A percentile compares a stretch with the other conserved stretches of the same genome.
These are phyloP conservation scores for Venustaconcha ellipsiformis DNA, from an alignment of 1,140 invertebrate genomes.

Conservation along the genomic window DNA sequence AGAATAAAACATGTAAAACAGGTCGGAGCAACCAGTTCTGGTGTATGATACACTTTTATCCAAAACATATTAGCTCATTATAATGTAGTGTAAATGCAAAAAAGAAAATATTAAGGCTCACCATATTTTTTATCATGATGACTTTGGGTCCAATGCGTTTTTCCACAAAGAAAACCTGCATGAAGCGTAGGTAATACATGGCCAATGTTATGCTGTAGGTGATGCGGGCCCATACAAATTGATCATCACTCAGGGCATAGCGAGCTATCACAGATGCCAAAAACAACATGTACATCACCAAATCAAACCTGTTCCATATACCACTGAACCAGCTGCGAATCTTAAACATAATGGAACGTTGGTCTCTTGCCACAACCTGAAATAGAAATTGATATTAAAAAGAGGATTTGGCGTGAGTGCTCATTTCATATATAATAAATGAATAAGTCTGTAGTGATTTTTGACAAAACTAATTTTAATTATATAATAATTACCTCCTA, in stretches of 20 bases:
- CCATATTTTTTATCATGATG: constrained; percentile 68
- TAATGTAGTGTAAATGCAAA: too few relatives aligned
- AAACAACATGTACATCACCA: constrained; percentile 57
- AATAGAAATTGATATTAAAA: constrained; percentile 10
- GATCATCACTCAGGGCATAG: constrained; percentile 33
- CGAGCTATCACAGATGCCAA: constrained; percentile 56
- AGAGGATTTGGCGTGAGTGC: too few relatives aligned
- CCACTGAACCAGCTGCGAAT: constrained; percentile 54
- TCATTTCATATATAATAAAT: too few relatives aligned
- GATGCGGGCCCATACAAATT: constrained; percentile 50
- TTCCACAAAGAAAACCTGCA: constrained; percentile 64
- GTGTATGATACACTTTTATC: too few relatives aligned
- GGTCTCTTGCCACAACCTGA: constrained; percentile 52
- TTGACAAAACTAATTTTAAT: too few relatives aligned
- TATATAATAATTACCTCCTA: too few relatives aligned
- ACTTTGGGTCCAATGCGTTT: constrained; percentile 67
- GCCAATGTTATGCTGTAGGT: constrained; percentile 57
- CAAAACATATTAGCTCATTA: too few relatives aligned
- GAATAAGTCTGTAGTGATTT: too few relatives aligned
- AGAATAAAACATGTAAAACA: too few relatives aligned
- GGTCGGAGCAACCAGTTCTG: too few relatives aligned
- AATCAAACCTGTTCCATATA: constrained; percentile 65
- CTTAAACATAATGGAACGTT: constrained; percentile 52
- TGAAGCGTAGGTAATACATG: constrained; percentile 58
- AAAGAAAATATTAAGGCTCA: constrained; percentile 28